phyloP scores from a whole-genome alignment of 2,113 vertebrate genomes.

The Parotia lawesii region DNA sequence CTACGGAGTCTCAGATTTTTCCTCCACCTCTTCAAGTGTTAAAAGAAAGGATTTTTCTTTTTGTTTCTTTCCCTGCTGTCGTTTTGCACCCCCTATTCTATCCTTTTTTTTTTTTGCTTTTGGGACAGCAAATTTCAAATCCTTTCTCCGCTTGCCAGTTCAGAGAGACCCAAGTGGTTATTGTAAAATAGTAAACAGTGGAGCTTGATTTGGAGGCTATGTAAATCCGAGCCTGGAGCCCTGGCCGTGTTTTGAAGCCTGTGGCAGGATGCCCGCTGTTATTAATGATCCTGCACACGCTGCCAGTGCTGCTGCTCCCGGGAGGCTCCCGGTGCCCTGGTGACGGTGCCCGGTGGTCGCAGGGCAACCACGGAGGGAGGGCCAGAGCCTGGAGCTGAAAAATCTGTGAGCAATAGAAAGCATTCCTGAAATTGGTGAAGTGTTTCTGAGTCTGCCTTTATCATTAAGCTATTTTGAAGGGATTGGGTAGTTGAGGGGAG shows the following conservation, averaged over 20 bases:
- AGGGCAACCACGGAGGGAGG: not conserved
- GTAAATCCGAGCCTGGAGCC: slow-evolving; percentile 9
- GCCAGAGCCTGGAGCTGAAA: not conserved
- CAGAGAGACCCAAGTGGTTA: not conserved
- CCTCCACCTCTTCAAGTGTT: not conserved
- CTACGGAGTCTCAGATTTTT: not conserved
- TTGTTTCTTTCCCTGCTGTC: not conserved
- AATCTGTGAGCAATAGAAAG: slow-evolving; percentile 15
- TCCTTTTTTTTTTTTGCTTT: not conserved
- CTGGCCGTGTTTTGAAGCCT: not conserved
- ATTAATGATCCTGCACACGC: not conserved
- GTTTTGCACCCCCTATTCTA: not conserved
- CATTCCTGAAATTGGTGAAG: slow-evolving; percentile 63
- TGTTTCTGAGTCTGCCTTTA: slow-evolving; percentile 65
- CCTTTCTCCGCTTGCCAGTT: not conserved
- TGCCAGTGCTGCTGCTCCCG: not conserved
- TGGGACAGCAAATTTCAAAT: not conserved
- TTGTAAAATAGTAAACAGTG: slow-evolving; percentile 3
- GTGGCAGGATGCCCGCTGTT: slow-evolving; percentile 20
- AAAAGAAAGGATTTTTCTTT: not conserved
- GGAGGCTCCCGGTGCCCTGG: not conserved
- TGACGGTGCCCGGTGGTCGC: not conserved
- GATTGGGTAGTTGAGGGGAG: not conserved
- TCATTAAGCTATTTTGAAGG: slow-evolving; percentile 68
- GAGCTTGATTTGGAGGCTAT: not conserved